Evolutionary conservation across 2,888 invertebrate species (phyloP).

Genomic region (Xanthorhoe spadicearia): DNA sequence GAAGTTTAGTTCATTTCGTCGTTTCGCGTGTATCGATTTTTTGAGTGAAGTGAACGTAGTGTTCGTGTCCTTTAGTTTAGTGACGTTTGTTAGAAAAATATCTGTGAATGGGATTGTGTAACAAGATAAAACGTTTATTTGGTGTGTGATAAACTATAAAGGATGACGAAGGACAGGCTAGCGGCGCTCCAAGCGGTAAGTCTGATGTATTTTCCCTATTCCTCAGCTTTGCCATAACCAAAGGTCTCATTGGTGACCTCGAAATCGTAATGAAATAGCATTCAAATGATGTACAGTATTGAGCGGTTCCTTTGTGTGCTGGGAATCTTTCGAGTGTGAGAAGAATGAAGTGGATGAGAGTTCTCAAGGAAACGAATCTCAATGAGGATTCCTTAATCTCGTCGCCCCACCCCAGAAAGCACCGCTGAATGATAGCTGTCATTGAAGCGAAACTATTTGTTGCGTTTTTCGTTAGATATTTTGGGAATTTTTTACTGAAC

Average conservation of each 20-base stretch:
- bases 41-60: slow-evolving; percentile 88
- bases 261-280: slow-evolving; percentile 69
- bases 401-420: slow-evolving; percentile 79
- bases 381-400: slow-evolving; percentile 57
- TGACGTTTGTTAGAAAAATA: slow-evolving; percentile 89
- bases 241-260: slow-evolving; percentile 76
- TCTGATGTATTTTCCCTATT: slow-evolving; percentile 60
- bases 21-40: slow-evolving; percentile 90
- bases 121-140: slow-evolving; percentile 87
- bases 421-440: slow-evolving; percentile 72
- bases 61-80: slow-evolving; percentile 89
- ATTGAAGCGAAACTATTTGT: slow-evolving; percentile 72
- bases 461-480: slow-evolving; percentile 63
- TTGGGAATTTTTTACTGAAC: slow-evolving; percentile 46
- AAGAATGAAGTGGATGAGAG: slow-evolving; percentile 10
- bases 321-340: slow-evolving; percentile 30
- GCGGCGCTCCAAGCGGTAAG: slow-evolving; percentile 97
- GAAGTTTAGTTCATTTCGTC: slow-evolving; percentile 86
- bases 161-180: slow-evolving; percentile 98
- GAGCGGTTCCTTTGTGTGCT: slow-evolving; percentile 39
- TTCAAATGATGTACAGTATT: slow-evolving; percentile 54
- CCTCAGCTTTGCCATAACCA: slow-evolving; percentile 68
- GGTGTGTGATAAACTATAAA: slow-evolving; percentile 87
- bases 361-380: slow-evolving; percentile 43
- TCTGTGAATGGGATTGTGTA: slow-evolving; percentile 92